Evolutionary conservation across 2,888 invertebrate genomes (phyloP), one percentile per base, ranked within the genome.

Genomic region (Branchellion lobata): DNA sequence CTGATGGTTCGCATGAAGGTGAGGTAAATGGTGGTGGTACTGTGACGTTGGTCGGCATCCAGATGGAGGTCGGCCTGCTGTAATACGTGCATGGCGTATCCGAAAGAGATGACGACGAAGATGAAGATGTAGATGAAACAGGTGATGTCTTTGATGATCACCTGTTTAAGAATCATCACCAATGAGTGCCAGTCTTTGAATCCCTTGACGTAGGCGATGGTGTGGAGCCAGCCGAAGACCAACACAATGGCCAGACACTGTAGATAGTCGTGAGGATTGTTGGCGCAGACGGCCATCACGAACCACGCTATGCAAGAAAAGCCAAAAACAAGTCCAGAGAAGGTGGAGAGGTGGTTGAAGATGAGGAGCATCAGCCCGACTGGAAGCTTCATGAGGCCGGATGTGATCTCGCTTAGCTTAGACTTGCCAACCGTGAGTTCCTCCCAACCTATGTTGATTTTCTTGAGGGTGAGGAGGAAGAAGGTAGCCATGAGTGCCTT

Each of bases 101-200:
- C 84, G 81, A 87, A 87, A 3, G 85, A 86, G 73, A 86, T 80
- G 33, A 86, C 81, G 5, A 87, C 85, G 80, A 86, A 86, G 36
- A 84, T 76, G 81, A 86, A 87, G 74, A 86, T 84, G 68, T 86
- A 84, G 24, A 86, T 77, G 79, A 87, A 86, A 14, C 85, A 83
- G 1, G 84, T 79, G 21, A 86, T 83, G 71, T 87, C 87, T 34
- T 84, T 81, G 72, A 85, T 77, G 29, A 87, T 84, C 84, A 87
- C 86, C 78, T 84, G 84, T 81, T 84, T 82, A 18, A 87, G 82
- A 84, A 87, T 85, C 51, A 84, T 82, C 83, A 85, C 86, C 78
- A 86, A 85, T 79, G 85, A 84, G 81, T 86, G 85, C 68, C 86
- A 84, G 1, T 84, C 81, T 80, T 85, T 84, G 78, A 86, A 85